Evolutionary conservation across 1,140 invertebrate genomes (phyloP).

Genomic region (Leptinotarsa defecta): DNA sequence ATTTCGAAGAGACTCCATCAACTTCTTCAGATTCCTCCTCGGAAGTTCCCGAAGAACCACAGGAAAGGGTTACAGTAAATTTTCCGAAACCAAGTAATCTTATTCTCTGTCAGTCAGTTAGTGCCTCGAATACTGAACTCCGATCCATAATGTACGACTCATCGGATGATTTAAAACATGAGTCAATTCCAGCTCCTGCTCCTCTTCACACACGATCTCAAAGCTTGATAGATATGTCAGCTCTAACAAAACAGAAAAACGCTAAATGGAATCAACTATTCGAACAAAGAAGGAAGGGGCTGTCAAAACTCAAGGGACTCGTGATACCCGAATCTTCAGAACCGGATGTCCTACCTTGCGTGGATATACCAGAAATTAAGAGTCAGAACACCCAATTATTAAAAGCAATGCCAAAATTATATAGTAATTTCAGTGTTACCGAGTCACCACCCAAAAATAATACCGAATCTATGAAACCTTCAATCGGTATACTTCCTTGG

Average conservation of each 20-base stretch:
- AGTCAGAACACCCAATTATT: slow-evolving; percentile 62
- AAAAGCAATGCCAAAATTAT: slow-evolving; percentile 62
- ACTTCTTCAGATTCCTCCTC: neutral
- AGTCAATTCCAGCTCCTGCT: slow-evolving; percentile 27
- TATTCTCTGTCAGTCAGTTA: slow-evolving; percentile 30
- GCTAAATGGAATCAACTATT: slow-evolving; percentile 66
- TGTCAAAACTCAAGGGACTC: slow-evolving; percentile 81
- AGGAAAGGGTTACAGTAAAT: neutral
- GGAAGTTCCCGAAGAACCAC: neutral
- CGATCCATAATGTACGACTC: slow-evolving; percentile 32
- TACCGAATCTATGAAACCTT: slow-evolving; percentile 21
- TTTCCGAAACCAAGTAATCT: slow-evolving; percentile 7
- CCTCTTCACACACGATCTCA: slow-evolving; percentile 57
- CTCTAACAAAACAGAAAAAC: slow-evolving; percentile 56
- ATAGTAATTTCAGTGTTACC: slow-evolving; percentile 25
- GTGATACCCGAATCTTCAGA: slow-evolving; percentile 77
- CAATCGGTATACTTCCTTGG: slow-evolving; percentile 57
- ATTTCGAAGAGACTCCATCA: slow-evolving; percentile 15
- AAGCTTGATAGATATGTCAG: slow-evolving; percentile 58
- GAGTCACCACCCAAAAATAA: slow-evolving; percentile 18
- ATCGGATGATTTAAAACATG: slow-evolving; percentile 34
- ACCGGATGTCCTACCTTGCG: slow-evolving; percentile 57
- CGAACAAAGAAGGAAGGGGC: slow-evolving; percentile 77
- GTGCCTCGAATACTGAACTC: slow-evolving; percentile 45
- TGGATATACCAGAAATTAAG: slow-evolving; percentile 81